These are phyloP conservation scores for Umimayanthus chanpuru DNA, from an alignment of 92 coral and sea anemone genomes.

Conservation along the genomic window DNA sequence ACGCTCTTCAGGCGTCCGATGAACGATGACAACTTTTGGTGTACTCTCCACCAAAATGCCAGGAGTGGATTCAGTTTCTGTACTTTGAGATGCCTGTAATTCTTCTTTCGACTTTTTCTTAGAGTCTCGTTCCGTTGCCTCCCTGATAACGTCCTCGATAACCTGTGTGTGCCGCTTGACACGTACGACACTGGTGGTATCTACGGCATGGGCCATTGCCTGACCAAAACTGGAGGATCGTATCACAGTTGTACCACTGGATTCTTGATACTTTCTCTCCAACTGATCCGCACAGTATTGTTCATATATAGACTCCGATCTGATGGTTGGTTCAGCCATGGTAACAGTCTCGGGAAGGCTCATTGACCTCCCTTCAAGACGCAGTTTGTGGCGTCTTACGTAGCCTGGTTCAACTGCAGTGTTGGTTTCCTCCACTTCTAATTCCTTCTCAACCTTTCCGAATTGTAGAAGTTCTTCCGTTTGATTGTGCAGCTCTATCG, in stretches of 20 bases:
- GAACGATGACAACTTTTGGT: constrained; percentile 40
- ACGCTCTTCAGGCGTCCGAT: constrained; percentile 39
- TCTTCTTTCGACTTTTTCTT: constrained; percentile 36
- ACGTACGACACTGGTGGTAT: constrained; percentile 78
- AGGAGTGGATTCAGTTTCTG: not conserved
- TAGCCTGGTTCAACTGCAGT: constrained; percentile 40
- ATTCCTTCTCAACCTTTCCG: not conserved
- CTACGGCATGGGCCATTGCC: constrained; percentile 44
- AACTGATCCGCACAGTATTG: not conserved
- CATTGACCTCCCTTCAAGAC: constrained; percentile 49
- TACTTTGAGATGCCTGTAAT: constrained; percentile 17
- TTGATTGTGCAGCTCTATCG: not conserved
- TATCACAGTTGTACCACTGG: not conserved
- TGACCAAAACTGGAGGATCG: not conserved
- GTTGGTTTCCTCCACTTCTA: constrained; percentile 1
- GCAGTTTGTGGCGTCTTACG: constrained; percentile 56
- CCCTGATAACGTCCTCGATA: constrained; percentile 78
- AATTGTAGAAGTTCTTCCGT: not conserved
- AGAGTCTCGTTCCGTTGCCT: constrained; percentile 57
- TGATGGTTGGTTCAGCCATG: not conserved
- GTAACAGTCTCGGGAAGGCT: constrained; percentile 25
- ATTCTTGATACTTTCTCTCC: not conserved
- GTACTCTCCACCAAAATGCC: constrained; percentile 5
- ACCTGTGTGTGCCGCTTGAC: constrained; percentile 82
- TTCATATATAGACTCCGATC: not conserved